Percentiles rank a stretch among this genome's conserved stretches.
Conservation (phyloP, 2,113 vertebrate species). For the Vulpes ferrilata region DNA sequence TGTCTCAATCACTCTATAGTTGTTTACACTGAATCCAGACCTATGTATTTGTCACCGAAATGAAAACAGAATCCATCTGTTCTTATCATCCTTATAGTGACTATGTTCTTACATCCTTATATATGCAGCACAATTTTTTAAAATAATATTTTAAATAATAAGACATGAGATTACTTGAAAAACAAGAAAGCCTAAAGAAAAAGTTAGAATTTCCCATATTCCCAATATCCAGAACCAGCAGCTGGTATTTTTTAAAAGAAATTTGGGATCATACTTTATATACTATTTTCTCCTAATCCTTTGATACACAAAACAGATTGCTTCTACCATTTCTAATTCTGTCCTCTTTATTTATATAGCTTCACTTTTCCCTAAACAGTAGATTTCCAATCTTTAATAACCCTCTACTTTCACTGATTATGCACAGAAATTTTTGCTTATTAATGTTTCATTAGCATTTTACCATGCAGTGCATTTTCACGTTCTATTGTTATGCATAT, state of each 20-base stretch:
- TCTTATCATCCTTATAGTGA: constrained; percentile 67
- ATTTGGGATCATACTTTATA: background rate
- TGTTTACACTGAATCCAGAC: constrained; percentile 63
- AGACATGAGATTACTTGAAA: constrained; percentile 38
- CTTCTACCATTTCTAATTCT: constrained; percentile 44
- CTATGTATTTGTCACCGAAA: constrained; percentile 60
- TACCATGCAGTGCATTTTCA: constrained; percentile 65
- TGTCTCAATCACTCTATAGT: constrained; percentile 14
- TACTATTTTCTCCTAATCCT: constrained; percentile 14
- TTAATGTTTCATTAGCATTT: constrained; percentile 81
- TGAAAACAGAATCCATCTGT: constrained; percentile 61
- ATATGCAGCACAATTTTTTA: background rate
- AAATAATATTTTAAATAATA: constrained; percentile 59
- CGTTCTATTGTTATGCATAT: constrained; percentile 79
- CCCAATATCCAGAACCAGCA: constrained; percentile 30
- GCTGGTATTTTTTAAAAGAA: constrained; percentile 40
- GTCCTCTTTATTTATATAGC: constrained; percentile 56
- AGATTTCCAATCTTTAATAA: constrained; percentile 51
- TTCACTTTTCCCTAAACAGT: constrained; percentile 59
- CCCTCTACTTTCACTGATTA: constrained; percentile 52
- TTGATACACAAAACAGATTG: constrained; percentile 36
- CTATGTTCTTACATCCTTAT: constrained; percentile 21
- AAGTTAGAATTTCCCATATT: constrained; percentile 43
- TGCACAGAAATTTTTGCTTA: constrained; percentile 76
- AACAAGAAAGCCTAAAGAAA: constrained; percentile 55